Base-by-base conservation (phyloP, 2,113 vertebrate genomes). In the Cynoglossus semilaevis region DNA sequence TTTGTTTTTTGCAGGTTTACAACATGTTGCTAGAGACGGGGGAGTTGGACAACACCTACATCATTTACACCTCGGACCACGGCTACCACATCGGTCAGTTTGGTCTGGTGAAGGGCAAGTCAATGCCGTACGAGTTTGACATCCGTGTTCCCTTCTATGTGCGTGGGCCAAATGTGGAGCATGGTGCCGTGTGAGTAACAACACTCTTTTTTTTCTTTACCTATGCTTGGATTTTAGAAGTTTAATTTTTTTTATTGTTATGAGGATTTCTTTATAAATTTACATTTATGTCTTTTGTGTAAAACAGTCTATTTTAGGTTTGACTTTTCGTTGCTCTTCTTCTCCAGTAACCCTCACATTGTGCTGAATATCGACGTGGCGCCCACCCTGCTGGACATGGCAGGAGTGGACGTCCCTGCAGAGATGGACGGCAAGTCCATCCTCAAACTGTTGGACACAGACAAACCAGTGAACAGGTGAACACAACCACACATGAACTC, bases 361-460 rank as follows among this genome's bases (percentile, higher is more conserved):
- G 95, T 99, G 55, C 80, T 99, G 67, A 99, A 99, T 80, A 89
- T 98, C 16, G 96, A 99, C 85, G 88, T 99, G 1, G 96, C 96
- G 2, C 96, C 96, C 16, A 97, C 96, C 57, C 87, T 99, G 82
- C 90, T 98, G 81, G 96, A 99, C 85, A 99, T 99, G 68, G 96
- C 96, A 0, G 96, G 96, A 1, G 81, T 96, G 72, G 93, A 95
- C 79, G 93, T 98, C 70, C 96, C 96, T 0, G 75, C 92, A 9
- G 96, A 99, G 51, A 99, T 99, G 95, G 96, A 99, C 6, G 96
- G 96, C 48, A 98, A 97, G 74, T 99, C 96, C 8, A 94, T 99
- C 87, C 91, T 98, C n/a, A 98, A 98, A 58, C 84, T 99, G 38
- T 82, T 99, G 79, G 94, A 96, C 72, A 91, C 91, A 0, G 95